Evolutionary conservation across 2,113 vertebrate species (phyloP).

Genomic region (Alexandromys fortis): DNA sequence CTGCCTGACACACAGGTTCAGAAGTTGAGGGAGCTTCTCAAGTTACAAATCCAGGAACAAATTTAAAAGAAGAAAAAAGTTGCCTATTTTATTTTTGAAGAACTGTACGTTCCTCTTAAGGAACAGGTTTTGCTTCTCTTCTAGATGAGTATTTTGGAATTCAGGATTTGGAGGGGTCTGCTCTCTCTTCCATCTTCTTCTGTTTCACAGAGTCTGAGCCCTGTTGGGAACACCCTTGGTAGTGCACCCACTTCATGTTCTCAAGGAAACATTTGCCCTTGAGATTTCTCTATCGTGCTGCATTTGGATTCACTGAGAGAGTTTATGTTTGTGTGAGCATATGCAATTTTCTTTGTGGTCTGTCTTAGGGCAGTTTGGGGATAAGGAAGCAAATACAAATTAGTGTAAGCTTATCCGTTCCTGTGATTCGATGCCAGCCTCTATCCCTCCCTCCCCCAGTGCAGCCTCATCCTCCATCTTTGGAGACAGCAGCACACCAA

Average conservation of each 20-base stretch:
- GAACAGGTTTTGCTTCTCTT: background rate
- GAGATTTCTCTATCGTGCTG: slow-evolving; percentile 30
- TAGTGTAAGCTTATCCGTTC: slow-evolving; percentile 57
- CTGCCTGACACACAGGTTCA: background rate
- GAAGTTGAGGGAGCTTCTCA: slow-evolving; percentile 48
- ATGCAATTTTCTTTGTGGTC: slow-evolving; percentile 44
- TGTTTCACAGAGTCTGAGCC: slow-evolving; percentile 41
- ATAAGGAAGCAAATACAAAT: slow-evolving; percentile 65
- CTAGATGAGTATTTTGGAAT: slow-evolving; percentile 23
- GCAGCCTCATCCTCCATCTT: background rate
- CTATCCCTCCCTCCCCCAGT: background rate
- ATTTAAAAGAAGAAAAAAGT: background rate
- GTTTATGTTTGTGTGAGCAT: slow-evolving; percentile 46
- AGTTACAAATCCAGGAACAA: slow-evolving; percentile 29
- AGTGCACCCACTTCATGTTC: slow-evolving; percentile 48
- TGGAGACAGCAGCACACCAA: background rate
- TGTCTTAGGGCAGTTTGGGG: slow-evolving; percentile 49
- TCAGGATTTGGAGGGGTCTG: slow-evolving; percentile 2
- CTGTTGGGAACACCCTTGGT: slow-evolving; percentile 32
- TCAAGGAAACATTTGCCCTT: slow-evolving; percentile 59
- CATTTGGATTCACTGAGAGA: slow-evolving; percentile 49
- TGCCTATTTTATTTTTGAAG: background rate
- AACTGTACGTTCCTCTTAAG: background rate
- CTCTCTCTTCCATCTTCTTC: background rate
- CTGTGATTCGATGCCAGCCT: slow-evolving; percentile 11